These are phyloP conservation scores for Apamea crenata DNA, from an alignment of 2,888 invertebrate genomes.

Conservation along the genomic window DNA sequence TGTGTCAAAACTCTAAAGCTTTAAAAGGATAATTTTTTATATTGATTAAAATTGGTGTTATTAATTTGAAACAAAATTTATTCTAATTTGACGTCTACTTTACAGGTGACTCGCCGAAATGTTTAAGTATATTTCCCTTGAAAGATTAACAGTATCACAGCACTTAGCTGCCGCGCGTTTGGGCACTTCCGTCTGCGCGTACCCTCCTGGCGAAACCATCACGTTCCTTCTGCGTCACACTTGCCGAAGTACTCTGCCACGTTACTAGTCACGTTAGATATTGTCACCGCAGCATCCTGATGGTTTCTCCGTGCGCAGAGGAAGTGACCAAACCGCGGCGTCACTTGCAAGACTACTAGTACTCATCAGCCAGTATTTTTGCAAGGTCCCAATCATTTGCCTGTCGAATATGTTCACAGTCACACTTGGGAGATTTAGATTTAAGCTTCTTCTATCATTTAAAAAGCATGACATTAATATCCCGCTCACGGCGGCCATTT, in stretches of 20 bases:
- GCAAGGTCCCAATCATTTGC: conserved; percentile 87
- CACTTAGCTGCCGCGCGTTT: conserved; percentile 84
- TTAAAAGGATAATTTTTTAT: conserved; percentile 69
- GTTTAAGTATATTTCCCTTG: conserved; percentile 87
- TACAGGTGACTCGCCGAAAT: conserved; percentile 89
- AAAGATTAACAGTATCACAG: conserved; percentile 86
- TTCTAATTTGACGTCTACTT: conserved; percentile 90
- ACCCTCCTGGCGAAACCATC: conserved; percentile 72
- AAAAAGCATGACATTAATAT: conserved; percentile 88
- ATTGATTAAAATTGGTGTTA: conserved; percentile 84
- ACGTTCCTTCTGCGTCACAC: conserved; percentile 56
- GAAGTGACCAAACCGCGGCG: conserved; percentile 82
- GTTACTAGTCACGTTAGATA: conserved; percentile 4
- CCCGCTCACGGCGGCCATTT: conserved; percentile 78
- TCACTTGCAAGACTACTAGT: conserved; percentile 87
- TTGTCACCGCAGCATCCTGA: conserved; percentile 56
- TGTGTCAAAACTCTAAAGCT: conserved; percentile 82
- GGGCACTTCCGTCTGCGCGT: conserved; percentile 76
- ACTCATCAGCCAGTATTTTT: conserved; percentile 83
- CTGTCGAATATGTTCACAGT: conserved; percentile 87
- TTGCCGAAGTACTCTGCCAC: background rate
- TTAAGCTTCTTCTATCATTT: conserved; percentile 88
- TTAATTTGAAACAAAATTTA: conserved; percentile 87
- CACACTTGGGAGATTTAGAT: conserved; percentile 88
- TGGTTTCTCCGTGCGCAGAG: conserved; percentile 70